Evolutionary conservation across 2,797 vertebrate genomes (phyloP).

Genomic region (Poeciliopsis paucimaculata): DNA sequence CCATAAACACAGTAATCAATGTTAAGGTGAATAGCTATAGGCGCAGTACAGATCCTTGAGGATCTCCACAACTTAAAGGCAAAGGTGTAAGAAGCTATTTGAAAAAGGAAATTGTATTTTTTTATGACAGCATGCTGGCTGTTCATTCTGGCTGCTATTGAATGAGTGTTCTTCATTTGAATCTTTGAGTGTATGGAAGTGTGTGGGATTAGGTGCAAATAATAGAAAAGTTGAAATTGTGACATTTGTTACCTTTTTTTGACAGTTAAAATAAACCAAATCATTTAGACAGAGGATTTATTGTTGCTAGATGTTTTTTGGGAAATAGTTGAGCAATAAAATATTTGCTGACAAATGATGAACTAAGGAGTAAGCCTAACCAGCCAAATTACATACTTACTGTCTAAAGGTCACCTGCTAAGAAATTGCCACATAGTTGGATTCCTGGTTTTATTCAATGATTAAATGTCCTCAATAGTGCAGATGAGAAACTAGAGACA

Average conservation of each 20-base stretch:
- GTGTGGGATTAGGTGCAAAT: background rate
- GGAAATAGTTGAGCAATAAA: background rate
- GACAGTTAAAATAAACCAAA: background rate
- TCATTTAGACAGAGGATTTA: background rate
- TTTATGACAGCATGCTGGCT: background rate
- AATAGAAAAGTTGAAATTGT: background rate
- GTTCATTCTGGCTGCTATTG: background rate
- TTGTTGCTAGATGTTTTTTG: background rate
- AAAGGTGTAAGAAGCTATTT: background rate
- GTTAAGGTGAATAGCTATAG: background rate
- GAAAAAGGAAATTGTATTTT: background rate
- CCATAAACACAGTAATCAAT: background rate
- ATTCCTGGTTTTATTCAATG: background rate
- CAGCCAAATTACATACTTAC: background rate
- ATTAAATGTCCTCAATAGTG: constrained; percentile 2
- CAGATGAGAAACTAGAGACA: background rate
- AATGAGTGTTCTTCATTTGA: background rate
- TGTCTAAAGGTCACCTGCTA: background rate
- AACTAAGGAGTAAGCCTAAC: background rate
- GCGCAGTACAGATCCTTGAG: background rate
- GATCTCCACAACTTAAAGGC: background rate
- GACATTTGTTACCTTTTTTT: background rate
- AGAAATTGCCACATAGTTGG: background rate
- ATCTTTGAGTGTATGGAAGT: background rate
- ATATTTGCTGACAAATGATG: background rate